Conservation (phyloP, 2,888 invertebrate genomes). For the Amiota minor region DNA sequence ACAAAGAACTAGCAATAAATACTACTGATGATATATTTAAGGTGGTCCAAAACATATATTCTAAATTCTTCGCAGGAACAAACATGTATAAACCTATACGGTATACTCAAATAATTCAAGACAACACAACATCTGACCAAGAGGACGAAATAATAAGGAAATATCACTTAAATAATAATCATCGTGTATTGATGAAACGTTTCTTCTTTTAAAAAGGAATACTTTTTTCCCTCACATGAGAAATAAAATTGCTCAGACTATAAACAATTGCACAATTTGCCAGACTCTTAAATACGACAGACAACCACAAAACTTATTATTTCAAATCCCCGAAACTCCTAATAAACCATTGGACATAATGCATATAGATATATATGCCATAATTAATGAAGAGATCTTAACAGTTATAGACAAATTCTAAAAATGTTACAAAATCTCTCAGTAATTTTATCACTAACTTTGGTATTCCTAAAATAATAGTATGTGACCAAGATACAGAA, state of each 20-base stretch:
- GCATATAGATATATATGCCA: slow-evolving; percentile 38
- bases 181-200: not conserved
- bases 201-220: not conserved
- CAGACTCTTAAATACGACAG: slow-evolving; percentile 39
- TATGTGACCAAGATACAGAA: slow-evolving; percentile 26
- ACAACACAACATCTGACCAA: not conserved
- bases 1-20: not conserved
- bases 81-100: slow-evolving; percentile 1
- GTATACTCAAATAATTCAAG: slow-evolving; percentile 4
- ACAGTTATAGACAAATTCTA: slow-evolving; percentile 45
- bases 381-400: slow-evolving; percentile 34
- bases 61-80: not conserved
- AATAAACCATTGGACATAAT: slow-evolving; percentile 28
- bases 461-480: slow-evolving; percentile 26
- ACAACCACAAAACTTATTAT: slow-evolving; percentile 30
- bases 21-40: not conserved
- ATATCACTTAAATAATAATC: not conserved
- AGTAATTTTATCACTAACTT: slow-evolving; percentile 29
- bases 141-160: not conserved
- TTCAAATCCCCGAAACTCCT: slow-evolving; percentile 38
- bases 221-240: not conserved
- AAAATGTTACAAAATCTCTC: not conserved
- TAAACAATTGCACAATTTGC: slow-evolving; percentile 30
- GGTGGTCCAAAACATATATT: not conserved
- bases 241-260: not conserved